Evolutionary conservation across 2,797 vertebrate genomes (phyloP), one percentile per base, ranked within the genome.

Genomic region (Anguilla megastoma): DNA sequence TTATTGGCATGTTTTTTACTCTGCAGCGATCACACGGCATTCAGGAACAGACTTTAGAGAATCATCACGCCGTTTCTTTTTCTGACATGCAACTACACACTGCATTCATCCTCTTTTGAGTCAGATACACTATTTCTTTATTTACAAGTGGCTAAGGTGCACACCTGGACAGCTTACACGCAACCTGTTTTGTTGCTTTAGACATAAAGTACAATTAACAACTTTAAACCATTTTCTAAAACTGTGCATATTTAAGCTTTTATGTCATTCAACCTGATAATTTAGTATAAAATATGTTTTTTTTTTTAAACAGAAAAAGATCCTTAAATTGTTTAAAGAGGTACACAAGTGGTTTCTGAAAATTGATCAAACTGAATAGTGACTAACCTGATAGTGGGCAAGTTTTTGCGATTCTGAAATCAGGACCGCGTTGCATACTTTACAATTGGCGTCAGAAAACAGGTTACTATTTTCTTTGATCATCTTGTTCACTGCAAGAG

Each of bases 1-100:
- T 98, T 99, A 95, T 98, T 99, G 89, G 97, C 98, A 92, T 99
- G 98, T 91, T 99, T 99, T 96, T 98, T 99, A 93, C 98, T 99
- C 98, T 98, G 93, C 52, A 93, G 91, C 79, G 85, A 85, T 2
- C 85, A 84, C 14, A 87, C 87, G 83, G 83, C 86, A 87, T 63
- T 71, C 69, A 27, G 45, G 14, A 45, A 88, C 14, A 86, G 24
- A 3, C 3, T 52, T 54, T 12, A 84, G 7, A 30, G 4, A 41
- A 79, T 79, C 0, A 79, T 4, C 14, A 79, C 36, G 45, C 16
- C 33, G 63, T 71, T 7, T 69, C 41, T 45, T 45, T 30, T 71
- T 71, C 16, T 27, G 27, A 33, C 2, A 71, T 71, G 69, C 69
- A 71, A 5, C 41, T 14, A 18, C 56, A 58, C 7, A 69, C 14